phyloP scores from a whole-genome alignment of 1,140 invertebrate species.

The Sipha flava region DNA sequence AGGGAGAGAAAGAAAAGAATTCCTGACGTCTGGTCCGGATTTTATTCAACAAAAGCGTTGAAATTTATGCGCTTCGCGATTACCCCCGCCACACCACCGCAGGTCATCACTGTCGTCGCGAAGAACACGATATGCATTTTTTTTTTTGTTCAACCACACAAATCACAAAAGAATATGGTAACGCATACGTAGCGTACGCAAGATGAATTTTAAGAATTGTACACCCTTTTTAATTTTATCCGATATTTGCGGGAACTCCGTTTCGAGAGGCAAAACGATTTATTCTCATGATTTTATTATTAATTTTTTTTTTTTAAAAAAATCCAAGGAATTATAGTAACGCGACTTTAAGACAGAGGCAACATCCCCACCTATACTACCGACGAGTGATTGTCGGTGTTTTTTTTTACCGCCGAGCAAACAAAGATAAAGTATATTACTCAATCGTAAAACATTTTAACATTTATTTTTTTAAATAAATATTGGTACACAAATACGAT shows the following conservation, averaged over 20 bases:
- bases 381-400: not conserved
- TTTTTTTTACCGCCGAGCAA: not conserved
- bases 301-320: not conserved
- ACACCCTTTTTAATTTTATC: constrained; percentile 16
- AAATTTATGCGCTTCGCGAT: constrained; percentile 31
- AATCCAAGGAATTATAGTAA: not conserved
- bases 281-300: not conserved
- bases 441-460: not conserved
- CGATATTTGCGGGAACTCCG: not conserved
- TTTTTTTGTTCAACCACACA: not conserved
- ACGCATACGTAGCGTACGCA: constrained; percentile 6
- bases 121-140: constrained; percentile 16
- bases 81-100: not conserved
- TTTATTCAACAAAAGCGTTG: constrained; percentile 32
- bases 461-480: not conserved
- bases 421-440: constrained; percentile 5
- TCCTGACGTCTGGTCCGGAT: constrained; percentile 27
- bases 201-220: constrained; percentile 28
- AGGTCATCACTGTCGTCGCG: not conserved
- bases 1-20: constrained; percentile 3
- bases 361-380: not conserved
- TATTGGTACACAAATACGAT: not conserved
- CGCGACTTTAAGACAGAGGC: not conserved
- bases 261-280: not conserved
- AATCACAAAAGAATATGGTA: constrained; percentile 14